Evolutionary conservation across 2,888 invertebrate genomes (phyloP).

Genomic region (Agrochola lychnidis): DNA sequence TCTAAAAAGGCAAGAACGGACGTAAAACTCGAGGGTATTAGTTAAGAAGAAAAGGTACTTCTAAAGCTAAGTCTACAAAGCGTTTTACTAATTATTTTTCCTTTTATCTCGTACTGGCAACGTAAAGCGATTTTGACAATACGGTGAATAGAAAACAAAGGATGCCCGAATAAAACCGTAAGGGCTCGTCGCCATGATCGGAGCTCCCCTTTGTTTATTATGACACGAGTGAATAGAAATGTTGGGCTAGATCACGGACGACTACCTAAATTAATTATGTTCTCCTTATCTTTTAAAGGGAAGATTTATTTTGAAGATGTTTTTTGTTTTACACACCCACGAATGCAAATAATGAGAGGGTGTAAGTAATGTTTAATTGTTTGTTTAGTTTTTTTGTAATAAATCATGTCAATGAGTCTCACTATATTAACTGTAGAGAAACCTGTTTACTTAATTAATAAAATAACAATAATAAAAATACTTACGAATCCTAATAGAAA

Average conservation of each 20-base stretch:
- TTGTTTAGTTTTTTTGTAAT: not conserved
- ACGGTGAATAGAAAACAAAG: conserved; percentile 80
- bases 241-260: conserved; percentile 31
- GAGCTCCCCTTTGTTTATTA: conserved; percentile 82
- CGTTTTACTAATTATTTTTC: conserved; percentile 80
- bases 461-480: conserved; percentile 51
- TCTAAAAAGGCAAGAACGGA: conserved; percentile 22
- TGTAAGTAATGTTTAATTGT: not conserved
- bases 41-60: conserved; percentile 43
- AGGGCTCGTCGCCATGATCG: conserved; percentile 76
- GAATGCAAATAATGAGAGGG: not conserved
- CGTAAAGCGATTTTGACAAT: conserved; percentile 81
- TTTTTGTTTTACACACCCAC: not conserved
- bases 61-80: conserved; percentile 63
- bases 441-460: not conserved
- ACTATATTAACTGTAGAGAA: not conserved
- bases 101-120: conserved; percentile 80
- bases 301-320: conserved; percentile 4
- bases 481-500: conserved; percentile 79
- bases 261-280: conserved; percentile 28
- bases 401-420: not conserved
- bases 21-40: conserved; percentile 41
- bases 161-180: conserved; percentile 79
- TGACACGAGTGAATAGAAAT: conserved; percentile 57
- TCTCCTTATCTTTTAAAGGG: conserved; percentile 9